phyloP scores from a whole-genome alignment of 2,888 invertebrate species.

The Epirrhoe tristata region DNA sequence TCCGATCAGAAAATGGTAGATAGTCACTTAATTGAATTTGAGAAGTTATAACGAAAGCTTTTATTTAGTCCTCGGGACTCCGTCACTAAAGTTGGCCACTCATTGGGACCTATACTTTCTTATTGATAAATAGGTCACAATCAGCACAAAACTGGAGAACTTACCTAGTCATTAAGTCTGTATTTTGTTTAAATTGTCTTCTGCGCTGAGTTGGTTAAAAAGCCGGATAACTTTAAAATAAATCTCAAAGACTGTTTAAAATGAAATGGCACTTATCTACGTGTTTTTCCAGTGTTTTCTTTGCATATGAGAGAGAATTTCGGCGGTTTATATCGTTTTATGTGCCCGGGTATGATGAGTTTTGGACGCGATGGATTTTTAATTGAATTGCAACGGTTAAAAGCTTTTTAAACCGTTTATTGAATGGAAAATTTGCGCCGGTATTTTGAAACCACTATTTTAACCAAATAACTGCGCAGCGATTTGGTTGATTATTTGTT shows the following conservation, averaged over 20 bases:
- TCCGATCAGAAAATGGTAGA: no score
- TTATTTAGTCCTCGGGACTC: no score
- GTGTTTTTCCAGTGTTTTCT: constrained; percentile 33
- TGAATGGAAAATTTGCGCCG: constrained; percentile 24
- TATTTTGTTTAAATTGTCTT: background rate
- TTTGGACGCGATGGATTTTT: constrained; percentile 34
- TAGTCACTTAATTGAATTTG: no score
- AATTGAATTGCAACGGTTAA: constrained; percentile 34
- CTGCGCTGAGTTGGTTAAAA: constrained; percentile 2
- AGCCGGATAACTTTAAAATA: constrained; percentile 41
- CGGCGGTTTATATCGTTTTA: constrained; percentile 26
- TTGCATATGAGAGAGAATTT: constrained; percentile 32
- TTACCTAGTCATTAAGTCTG: background rate
- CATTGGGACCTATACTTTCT: no score
- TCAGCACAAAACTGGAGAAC: no score
- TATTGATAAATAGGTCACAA: no score
- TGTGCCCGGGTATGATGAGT: constrained; percentile 27
- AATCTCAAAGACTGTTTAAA: constrained; percentile 42
- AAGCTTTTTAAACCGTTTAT: constrained; percentile 35
- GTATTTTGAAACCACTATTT: constrained; percentile 27
- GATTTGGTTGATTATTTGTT: constrained; percentile 19
- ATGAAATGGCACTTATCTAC: constrained; percentile 48
- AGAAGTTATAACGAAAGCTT: no score
- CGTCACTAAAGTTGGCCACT: no score
- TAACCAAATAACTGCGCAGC: constrained; percentile 17